phyloP scores from a whole-genome alignment of 2,113 vertebrate genomes.

The Amblyopsis rosae region DNA sequence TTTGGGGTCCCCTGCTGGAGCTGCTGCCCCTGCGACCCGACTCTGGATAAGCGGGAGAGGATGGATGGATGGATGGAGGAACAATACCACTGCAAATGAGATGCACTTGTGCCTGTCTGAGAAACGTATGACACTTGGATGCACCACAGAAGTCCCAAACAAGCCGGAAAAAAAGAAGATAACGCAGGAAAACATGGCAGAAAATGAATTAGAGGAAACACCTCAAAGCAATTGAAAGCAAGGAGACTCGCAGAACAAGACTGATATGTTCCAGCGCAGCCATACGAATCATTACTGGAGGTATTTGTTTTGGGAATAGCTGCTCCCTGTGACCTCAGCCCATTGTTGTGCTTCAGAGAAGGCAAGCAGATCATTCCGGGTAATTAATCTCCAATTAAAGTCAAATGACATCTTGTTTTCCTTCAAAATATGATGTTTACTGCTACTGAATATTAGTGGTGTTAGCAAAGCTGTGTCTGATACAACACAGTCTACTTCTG shows the following conservation, averaged over 20 bases:
- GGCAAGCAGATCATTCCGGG: conserved; percentile 26
- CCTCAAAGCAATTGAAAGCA: conserved; percentile 70
- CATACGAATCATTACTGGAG: conserved; percentile 60
- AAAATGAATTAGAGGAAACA: conserved; percentile 27
- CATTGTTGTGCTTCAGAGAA: conserved; percentile 12
- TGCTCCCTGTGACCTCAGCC: conserved; percentile 24
- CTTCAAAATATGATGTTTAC: too few species aligned
- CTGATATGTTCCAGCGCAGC: conserved; percentile 59
- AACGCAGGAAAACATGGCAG: not conserved
- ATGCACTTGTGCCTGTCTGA: conserved; percentile 8
- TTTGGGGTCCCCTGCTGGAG: too few species aligned
- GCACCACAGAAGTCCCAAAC: conserved; percentile 33
- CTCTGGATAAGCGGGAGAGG: too few species aligned
- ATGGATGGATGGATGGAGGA: too few species aligned
- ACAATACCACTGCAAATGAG: conserved; percentile 55
- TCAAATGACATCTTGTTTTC: too few species aligned
- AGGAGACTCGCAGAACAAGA: conserved; percentile 49
- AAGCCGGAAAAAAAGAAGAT: conserved; percentile 28
- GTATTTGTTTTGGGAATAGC: conserved; percentile 31
- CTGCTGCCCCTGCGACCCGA: too few species aligned
- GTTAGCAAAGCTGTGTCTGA: too few species aligned
- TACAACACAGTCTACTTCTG: too few species aligned
- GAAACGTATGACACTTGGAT: conserved; percentile 30
- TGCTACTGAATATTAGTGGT: too few species aligned
- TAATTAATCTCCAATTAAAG: conserved; percentile 54